Conservation (phyloP, 1,140 invertebrate species). For the Pteromalus puparum region DNA sequence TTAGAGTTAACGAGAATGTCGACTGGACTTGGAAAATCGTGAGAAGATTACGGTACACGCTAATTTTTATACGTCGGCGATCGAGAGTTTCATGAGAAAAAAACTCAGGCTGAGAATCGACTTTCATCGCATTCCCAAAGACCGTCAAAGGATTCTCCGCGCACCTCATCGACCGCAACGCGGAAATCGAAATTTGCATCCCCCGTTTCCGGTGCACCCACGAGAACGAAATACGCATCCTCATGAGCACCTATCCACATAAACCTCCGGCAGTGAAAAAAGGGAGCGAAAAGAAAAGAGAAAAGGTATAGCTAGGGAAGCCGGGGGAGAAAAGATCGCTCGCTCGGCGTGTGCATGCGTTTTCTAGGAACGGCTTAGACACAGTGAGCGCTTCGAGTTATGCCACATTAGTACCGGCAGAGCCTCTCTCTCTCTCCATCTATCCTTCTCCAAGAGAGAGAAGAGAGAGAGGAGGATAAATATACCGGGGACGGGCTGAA, state of each 20-base stretch:
- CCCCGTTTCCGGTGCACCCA: conserved; percentile 19
- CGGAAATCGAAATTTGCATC: conserved; percentile 41
- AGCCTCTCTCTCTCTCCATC: conserved; percentile 8
- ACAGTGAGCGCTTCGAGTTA: conserved; percentile 67
- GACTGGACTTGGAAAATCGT: not conserved
- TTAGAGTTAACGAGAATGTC: not conserved
- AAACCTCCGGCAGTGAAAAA: not conserved
- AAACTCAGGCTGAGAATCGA: no score
- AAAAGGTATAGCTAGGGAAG: not conserved
- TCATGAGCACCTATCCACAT: not conserved
- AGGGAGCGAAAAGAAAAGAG: conserved; percentile 8
- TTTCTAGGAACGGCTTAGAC: conserved; percentile 67
- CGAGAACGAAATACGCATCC: not conserved
- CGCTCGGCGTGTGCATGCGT: conserved; percentile 54
- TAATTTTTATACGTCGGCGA: no score
- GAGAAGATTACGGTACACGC: no score
- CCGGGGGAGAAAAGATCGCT: not conserved
- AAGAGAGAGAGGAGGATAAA: conserved; percentile 42
- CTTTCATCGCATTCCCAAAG: no score
- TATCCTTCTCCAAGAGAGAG: not conserved
- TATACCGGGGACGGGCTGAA: conserved; percentile 62
- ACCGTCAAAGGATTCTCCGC: no score
- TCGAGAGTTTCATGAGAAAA: no score
- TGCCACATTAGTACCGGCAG: conserved; percentile 66
- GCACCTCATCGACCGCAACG: not conserved